Evolutionary conservation across 2,888 invertebrate species (phyloP).

Genomic region (Xanthostigma xanthostigma): DNA sequence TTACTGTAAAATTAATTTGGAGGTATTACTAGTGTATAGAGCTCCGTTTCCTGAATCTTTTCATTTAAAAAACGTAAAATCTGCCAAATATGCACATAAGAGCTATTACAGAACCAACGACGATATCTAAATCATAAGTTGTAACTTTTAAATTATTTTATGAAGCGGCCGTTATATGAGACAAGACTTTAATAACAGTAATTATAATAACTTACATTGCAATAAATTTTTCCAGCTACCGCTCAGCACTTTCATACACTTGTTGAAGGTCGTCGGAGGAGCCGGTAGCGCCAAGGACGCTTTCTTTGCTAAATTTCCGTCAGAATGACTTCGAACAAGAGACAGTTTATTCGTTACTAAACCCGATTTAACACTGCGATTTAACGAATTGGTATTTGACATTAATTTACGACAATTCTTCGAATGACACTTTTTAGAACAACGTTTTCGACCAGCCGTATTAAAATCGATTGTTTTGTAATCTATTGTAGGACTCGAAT

Average conservation of each 20-base stretch:
- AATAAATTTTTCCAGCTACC: slow-evolving; percentile 69
- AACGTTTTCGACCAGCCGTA: neutral
- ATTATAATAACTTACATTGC: slow-evolving; percentile 46
- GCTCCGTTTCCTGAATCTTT: no score
- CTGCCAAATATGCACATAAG: no score
- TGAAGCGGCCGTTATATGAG: no score
- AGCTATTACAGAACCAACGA: no score
- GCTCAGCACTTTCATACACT: slow-evolving; percentile 58
- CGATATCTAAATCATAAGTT: no score
- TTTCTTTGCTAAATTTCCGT: slow-evolving; percentile 43
- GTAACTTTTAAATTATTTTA: no score
- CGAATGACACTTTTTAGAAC: slow-evolving; percentile 1
- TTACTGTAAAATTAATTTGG: no score
- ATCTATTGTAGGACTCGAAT: no score
- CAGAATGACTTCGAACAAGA: slow-evolving; percentile 52
- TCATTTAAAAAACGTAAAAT: no score
- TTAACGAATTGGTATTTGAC: slow-evolving; percentile 32
- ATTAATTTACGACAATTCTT: slow-evolving; percentile 15
- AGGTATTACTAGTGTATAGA: no score
- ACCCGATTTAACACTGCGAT: slow-evolving; percentile 9
- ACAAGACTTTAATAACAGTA: no score
- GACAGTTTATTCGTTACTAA: slow-evolving; percentile 19
- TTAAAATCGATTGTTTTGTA: no score
- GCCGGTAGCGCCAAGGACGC: slow-evolving; percentile 23
- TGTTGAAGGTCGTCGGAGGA: slow-evolving; percentile 36